phyloP scores from a whole-genome alignment of 2,888 invertebrate species.

The Pollenia angustigena region DNA sequence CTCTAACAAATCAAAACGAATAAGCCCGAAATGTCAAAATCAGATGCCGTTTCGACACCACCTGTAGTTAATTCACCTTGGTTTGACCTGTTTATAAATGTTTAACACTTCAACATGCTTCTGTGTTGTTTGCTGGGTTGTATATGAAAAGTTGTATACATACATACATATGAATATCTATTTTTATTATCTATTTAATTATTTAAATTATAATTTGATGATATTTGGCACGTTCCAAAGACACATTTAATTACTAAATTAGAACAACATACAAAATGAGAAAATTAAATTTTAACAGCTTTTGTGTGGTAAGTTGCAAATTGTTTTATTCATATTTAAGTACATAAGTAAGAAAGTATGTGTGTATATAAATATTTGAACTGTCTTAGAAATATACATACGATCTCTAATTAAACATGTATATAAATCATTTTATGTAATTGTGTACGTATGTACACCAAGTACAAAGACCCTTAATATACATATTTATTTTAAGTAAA shows the following conservation, averaged over 20 bases:
- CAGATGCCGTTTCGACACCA: too few species aligned
- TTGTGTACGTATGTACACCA: background rate
- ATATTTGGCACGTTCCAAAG: conserved; percentile 49
- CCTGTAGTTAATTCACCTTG: too few species aligned
- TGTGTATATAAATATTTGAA: background rate
- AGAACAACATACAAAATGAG: conserved; percentile 48
- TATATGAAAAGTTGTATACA: too few species aligned
- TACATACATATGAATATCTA: too few species aligned
- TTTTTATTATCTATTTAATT: conserved; percentile 47
- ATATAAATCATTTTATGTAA: conserved; percentile 1
- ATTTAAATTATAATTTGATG: conserved; percentile 52
- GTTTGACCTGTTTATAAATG: too few species aligned
- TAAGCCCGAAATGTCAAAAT: too few species aligned
- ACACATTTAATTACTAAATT: conserved; percentile 80
- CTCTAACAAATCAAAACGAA: too few species aligned
- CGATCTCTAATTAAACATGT: conserved; percentile 4
- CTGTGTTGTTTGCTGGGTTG: too few species aligned
- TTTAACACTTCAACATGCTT: too few species aligned
- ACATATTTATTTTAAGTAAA: too few species aligned
- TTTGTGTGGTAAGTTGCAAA: conserved; percentile 40
- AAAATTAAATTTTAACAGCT: conserved; percentile 67
- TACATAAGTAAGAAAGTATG: background rate
- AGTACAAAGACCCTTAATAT: too few species aligned
- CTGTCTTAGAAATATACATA: background rate
- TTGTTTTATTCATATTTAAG: conserved; percentile 4